phyloP scores from a whole-genome alignment of 2,797 vertebrate genomes.

The Nannoperca obscura region DNA sequence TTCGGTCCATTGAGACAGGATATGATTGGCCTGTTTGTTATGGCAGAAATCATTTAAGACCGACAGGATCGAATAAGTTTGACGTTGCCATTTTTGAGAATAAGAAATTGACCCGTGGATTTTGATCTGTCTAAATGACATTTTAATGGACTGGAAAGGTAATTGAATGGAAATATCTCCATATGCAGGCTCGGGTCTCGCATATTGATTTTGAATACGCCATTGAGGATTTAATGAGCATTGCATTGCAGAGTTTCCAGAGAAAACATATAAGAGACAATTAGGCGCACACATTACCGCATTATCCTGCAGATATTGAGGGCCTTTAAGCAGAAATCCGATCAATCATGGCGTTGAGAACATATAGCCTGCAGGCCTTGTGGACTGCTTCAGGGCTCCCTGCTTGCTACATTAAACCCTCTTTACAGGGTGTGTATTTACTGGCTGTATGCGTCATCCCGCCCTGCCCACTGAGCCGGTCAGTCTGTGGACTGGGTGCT shows the following conservation, averaged over 20 bases:
- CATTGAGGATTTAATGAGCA: conserved; percentile 26
- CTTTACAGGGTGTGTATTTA: conserved; percentile 51
- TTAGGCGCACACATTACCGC: conserved; percentile 16
- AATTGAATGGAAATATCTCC: conserved; percentile 18
- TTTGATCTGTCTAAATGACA: conserved; percentile 36
- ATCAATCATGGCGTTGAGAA: conserved; percentile 4
- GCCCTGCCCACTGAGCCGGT: conserved; percentile 42
- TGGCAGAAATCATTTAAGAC: conserved; percentile 11
- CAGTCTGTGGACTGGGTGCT: conserved; percentile 49
- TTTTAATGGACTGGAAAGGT: conserved; percentile 32
- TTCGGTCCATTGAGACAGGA: background rate
- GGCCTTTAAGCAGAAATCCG: background rate
- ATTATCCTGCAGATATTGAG: background rate
- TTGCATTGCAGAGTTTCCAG: background rate
- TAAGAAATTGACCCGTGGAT: conserved; percentile 9
- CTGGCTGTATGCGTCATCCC: conserved; percentile 48
- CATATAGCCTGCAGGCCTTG: background rate
- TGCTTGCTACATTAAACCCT: conserved; percentile 64
- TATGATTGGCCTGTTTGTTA: background rate
- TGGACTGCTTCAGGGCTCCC: conserved; percentile 23
- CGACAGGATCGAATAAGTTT: conserved; percentile 18
- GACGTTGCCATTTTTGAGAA: conserved; percentile 18
- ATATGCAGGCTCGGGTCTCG: background rate
- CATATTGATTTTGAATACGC: conserved; percentile 36
- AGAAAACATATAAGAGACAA: conserved; percentile 3